Percentiles rank a stretch among this genome's conserved stretches.
Conservation (phyloP, 23 tunicate genomes). For the Aplidium turbinatum region DNA sequence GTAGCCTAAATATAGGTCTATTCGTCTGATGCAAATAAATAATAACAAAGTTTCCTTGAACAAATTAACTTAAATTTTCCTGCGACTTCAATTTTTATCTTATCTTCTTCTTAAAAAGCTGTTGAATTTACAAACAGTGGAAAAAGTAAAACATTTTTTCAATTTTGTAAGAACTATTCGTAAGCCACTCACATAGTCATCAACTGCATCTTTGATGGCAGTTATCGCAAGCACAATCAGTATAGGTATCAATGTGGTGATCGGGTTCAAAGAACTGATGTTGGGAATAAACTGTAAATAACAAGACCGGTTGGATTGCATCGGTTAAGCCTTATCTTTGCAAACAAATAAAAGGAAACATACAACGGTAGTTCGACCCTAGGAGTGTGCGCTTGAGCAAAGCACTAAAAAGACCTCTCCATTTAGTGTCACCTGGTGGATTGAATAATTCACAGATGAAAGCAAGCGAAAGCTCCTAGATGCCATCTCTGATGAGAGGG, state of each 20-base stretch:
- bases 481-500: too few species aligned
- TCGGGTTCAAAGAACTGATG: slow-evolving; percentile 90
- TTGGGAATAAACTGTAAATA: slow-evolving; percentile 67
- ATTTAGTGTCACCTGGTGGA: too few species aligned
- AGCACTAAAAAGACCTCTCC: not conserved
- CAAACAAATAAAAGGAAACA: not conserved
- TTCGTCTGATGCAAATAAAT: too few species aligned
- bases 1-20: too few species aligned
- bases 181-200: slow-evolving; percentile 85
- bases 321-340: not conserved
- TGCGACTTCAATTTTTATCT: too few species aligned
- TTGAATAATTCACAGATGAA: too few species aligned
- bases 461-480: too few species aligned
- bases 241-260: slow-evolving; percentile 91
- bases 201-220: slow-evolving; percentile 90
- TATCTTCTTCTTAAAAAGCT: too few species aligned
- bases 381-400: too few species aligned
- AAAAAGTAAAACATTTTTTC: not conserved
- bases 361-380: not conserved
- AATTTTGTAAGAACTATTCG: not conserved
- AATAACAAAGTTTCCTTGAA: too few species aligned
- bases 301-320: not conserved
- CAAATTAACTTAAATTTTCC: too few species aligned
- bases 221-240: slow-evolving; percentile 84
- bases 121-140: too few species aligned